Conservation (phyloP, 1,140 invertebrate genomes). For the Brachionus rotundiformis region DNA sequence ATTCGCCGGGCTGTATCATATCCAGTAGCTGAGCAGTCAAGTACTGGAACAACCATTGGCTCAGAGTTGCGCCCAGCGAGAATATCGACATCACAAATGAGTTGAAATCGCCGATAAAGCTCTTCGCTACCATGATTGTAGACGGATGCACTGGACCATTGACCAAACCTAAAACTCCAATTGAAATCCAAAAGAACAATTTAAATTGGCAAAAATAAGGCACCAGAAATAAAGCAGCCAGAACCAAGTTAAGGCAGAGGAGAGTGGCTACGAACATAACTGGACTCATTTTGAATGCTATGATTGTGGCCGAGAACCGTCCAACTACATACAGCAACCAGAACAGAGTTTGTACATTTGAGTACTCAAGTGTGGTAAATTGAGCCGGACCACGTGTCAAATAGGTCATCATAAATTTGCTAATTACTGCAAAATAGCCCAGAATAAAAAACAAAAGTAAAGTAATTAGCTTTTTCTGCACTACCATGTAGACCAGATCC, state of each 20-base stretch:
- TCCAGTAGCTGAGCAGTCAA: conserved; percentile 1
- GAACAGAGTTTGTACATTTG: conserved; percentile 13
- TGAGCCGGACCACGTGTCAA: conserved; percentile 18
- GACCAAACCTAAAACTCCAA: not conserved
- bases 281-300: conserved; percentile 33
- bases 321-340: conserved; percentile 11
- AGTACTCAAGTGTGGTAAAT: not conserved
- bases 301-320: not conserved
- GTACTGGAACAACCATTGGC: not conserved
- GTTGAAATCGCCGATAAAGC: conserved; percentile 11
- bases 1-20: not conserved
- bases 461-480: not conserved
- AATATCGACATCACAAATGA: conserved; percentile 49
- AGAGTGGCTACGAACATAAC: conserved; percentile 4
- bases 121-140: conserved; percentile 13
- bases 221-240: conserved; percentile 20
- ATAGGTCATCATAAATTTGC: conserved; percentile 45
- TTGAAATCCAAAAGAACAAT: conserved; percentile 21
- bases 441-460: not conserved
- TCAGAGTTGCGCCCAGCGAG: not conserved
- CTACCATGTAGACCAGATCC: not conserved
- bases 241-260: not conserved
- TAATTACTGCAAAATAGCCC: not conserved
- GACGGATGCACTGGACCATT: conserved; percentile 11
- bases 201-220: not conserved